Conservation (phyloP, 2,797 vertebrate species). For the Enteromius radiatus region DNA sequence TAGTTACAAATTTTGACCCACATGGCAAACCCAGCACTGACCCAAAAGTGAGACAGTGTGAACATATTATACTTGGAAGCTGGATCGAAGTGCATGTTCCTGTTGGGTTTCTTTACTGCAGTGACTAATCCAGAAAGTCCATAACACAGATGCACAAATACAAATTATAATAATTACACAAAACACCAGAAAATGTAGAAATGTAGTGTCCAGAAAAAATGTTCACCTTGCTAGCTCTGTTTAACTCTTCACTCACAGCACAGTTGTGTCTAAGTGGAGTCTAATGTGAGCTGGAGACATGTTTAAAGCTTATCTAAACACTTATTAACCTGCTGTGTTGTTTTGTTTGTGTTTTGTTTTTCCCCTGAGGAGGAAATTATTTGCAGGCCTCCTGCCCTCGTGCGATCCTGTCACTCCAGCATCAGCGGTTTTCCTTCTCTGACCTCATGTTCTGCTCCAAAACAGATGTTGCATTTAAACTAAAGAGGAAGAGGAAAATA, state of each 20-base stretch:
- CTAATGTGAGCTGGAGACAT: constrained; percentile 65
- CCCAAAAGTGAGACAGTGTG: not conserved
- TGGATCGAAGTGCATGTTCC: not conserved
- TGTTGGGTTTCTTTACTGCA: not conserved
- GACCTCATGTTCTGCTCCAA: constrained; percentile 60
- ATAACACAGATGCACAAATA: not conserved
- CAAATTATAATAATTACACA: not conserved
- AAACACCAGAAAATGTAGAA: not conserved
- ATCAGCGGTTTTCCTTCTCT: constrained; percentile 64
- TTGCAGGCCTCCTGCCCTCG: constrained; percentile 64
- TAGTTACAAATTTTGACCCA: not conserved
- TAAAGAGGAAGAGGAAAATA: constrained; percentile 4
- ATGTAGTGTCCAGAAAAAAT: constrained; percentile 4
- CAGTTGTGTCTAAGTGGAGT: constrained; percentile 54
- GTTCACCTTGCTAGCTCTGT: constrained; percentile 8
- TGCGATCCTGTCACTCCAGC: constrained; percentile 50
- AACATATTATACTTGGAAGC: not conserved
- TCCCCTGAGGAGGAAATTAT: constrained; percentile 70
- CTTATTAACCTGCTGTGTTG: constrained; percentile 70
- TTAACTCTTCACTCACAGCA: constrained; percentile 39
- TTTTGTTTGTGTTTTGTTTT: constrained; percentile 74
- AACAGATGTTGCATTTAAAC: constrained; percentile 59
- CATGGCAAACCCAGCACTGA: constrained; percentile 4
- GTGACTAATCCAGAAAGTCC: not conserved
- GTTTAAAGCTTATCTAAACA: constrained; percentile 70